Evolutionary conservation across 2,888 invertebrate genomes (phyloP).

Genomic region (Acrocyrtus sp.): DNA sequence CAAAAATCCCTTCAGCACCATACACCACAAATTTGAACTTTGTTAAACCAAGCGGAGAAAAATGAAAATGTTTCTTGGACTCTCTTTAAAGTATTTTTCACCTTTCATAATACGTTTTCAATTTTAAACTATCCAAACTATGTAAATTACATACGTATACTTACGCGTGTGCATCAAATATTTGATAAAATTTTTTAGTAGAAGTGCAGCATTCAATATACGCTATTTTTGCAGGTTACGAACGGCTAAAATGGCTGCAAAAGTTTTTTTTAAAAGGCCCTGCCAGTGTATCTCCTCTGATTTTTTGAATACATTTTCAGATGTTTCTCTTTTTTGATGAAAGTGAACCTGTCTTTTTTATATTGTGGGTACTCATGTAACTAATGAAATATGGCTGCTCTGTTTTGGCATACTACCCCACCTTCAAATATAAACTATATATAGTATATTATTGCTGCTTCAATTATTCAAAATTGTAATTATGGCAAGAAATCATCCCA

Average conservation of each 20-base stretch:
- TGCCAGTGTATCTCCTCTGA: too few relatives aligned
- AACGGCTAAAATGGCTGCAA: too few relatives aligned
- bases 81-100: slow-evolving; percentile 25
- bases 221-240: slow-evolving; percentile 13
- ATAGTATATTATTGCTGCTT: too few relatives aligned
- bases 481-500: neutral
- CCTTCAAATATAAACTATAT: neutral
- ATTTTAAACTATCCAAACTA: slow-evolving; percentile 5
- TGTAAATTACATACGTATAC: slow-evolving; percentile 5
- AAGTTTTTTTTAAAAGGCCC: too few relatives aligned
- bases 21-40: slow-evolving; percentile 32
- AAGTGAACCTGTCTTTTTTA: slow-evolving; percentile 46
- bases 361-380: slow-evolving; percentile 10
- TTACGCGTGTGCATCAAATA: neutral
- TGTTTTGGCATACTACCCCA: slow-evolving; percentile 12
- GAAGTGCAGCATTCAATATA: neutral
- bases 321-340: slow-evolving; percentile 54
- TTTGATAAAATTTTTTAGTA: neutral
- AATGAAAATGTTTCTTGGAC: slow-evolving; percentile 52
- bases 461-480: neutral
- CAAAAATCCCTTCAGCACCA: neutral
- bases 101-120: slow-evolving; percentile 29
- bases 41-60: slow-evolving; percentile 52
- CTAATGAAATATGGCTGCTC: slow-evolving; percentile 14
- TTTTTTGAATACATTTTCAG: slow-evolving; percentile 11